Conservation (phyloP, 37 sponge, comb jelly and placozoan species). For the Dysidea cf. avara region DNA sequence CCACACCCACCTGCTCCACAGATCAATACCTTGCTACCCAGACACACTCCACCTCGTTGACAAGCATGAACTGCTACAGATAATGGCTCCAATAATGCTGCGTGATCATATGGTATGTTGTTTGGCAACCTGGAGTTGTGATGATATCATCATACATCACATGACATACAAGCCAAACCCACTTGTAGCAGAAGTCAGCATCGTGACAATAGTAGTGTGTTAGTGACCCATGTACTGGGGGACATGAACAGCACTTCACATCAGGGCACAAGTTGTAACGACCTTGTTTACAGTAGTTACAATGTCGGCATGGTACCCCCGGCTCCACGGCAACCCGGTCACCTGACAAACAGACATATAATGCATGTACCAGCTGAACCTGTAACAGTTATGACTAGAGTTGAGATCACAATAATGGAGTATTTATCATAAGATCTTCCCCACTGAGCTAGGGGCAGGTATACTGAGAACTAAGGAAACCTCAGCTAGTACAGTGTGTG, state of each 20-base stretch:
- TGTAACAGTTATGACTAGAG: too few species aligned
- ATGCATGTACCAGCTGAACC: too few species aligned
- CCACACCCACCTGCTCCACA: slow-evolving; percentile 29
- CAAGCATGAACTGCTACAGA: slow-evolving; percentile 57
- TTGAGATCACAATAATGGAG: too few species aligned
- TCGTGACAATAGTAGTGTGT: slow-evolving; percentile 28
- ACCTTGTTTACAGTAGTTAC: slow-evolving; percentile 25
- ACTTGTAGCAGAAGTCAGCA: slow-evolving; percentile 51
- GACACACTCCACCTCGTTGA: slow-evolving; percentile 19
- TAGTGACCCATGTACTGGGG: slow-evolving; percentile 46
- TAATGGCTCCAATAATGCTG: slow-evolving; percentile 48
- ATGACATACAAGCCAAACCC: not conserved
- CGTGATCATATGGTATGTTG: slow-evolving; percentile 40
- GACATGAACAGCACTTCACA: slow-evolving; percentile 46
- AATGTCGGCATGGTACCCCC: slow-evolving; percentile 40
- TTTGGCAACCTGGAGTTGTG: slow-evolving; percentile 29
- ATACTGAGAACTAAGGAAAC: too few species aligned
- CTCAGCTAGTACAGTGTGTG: too few species aligned
- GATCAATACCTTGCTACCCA: slow-evolving; percentile 48
- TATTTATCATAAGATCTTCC: too few species aligned
- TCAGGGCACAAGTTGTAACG: slow-evolving; percentile 55
- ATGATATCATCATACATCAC: not conserved
- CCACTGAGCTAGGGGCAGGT: too few species aligned
- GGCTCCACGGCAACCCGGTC: slow-evolving; percentile 65
- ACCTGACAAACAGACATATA: slow-evolving; percentile 8